Percentiles rank a stretch among this genome's conserved stretches.
These are phyloP conservation scores for Brachionus paranguensis DNA, from an alignment of 1,140 invertebrate species.

Conservation along the genomic window DNA sequence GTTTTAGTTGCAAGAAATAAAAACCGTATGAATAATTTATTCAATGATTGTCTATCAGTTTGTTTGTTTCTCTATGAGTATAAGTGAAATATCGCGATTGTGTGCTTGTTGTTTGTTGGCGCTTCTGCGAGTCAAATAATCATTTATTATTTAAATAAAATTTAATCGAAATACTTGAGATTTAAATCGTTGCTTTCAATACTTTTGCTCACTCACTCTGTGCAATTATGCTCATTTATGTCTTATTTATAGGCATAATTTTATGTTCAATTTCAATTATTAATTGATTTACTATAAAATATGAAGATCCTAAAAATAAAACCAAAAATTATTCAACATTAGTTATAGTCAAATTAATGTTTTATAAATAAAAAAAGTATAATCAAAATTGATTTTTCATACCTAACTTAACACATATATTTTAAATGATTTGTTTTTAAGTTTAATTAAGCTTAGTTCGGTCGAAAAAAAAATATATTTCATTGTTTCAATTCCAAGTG, in stretches of 20 bases:
- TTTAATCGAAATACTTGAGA: not conserved
- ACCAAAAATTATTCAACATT: not conserved
- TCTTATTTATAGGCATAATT: not conserved
- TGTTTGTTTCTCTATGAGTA: not conserved
- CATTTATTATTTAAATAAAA: conserved; percentile 4
- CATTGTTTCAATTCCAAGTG: no score
- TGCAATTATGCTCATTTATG: not conserved
- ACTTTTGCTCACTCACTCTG: not conserved
- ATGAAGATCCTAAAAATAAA: not conserved
- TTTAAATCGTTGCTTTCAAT: not conserved
- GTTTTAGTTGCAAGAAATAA: not conserved
- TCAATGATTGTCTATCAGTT: not conserved
- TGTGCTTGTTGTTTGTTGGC: not conserved
- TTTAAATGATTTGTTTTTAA: no score
- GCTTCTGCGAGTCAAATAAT: not conserved
- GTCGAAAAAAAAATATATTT: no score
- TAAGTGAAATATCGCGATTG: not conserved
- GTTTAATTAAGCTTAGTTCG: not conserved
- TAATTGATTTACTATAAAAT: not conserved
- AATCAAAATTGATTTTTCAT: not conserved
- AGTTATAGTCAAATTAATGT: not conserved
- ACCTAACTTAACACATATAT: not conserved
- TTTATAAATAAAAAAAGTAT: not conserved
- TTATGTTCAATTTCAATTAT: not conserved
- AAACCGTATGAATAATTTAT: not conserved